phyloP scores from a whole-genome alignment of 2,113 vertebrate species.

The Atrichornis clamosus region DNA sequence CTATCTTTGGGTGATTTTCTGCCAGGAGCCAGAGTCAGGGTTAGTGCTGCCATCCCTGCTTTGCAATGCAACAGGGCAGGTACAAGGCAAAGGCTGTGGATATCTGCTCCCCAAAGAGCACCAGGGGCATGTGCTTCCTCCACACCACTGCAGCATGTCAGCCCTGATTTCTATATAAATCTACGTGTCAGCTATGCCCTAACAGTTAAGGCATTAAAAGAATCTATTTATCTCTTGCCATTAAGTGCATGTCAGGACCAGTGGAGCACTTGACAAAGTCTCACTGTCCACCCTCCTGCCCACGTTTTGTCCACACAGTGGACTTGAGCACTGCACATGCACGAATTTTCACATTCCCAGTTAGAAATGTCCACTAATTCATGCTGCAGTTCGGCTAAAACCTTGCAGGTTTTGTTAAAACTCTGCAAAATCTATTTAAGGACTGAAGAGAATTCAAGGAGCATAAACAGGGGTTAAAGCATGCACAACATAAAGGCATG shows the following conservation, averaged over 20 bases:
- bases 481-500: background rate
- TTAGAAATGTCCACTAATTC: background rate
- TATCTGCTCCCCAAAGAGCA: background rate
- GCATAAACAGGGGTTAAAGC: background rate
- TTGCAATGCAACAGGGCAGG: background rate
- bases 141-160: background rate
- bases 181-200: constrained; percentile 27
- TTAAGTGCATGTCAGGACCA: constrained; percentile 38
- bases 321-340: background rate
- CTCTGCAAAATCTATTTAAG: background rate
- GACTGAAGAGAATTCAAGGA: background rate
- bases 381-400: background rate
- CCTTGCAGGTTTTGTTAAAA: background rate
- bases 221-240: constrained; percentile 54
- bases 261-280: background rate
- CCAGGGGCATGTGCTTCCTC: background rate
- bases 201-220: constrained; percentile 55
- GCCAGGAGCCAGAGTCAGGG: background rate
- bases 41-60: background rate
- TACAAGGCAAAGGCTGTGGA: background rate
- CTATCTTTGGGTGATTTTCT: background rate
- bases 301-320: background rate
- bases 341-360: background rate
- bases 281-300: constrained; percentile 12
- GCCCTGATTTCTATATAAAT: constrained; percentile 15